Base-by-base conservation (phyloP, 2,888 invertebrate genomes). In the Himalopsyche japonica region DNA sequence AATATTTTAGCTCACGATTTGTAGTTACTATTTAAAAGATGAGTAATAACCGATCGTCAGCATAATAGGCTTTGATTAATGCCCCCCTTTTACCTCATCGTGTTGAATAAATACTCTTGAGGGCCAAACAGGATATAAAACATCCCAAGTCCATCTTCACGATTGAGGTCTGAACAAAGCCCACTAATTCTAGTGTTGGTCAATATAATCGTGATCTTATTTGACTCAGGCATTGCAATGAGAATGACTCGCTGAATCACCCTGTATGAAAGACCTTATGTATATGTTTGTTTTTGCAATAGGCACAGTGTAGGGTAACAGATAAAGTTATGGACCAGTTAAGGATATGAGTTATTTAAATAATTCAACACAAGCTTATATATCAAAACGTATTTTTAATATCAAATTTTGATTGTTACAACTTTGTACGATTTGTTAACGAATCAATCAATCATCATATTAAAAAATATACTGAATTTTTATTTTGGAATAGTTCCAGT, bases 41-140 rank as follows among this genome's bases (percentile, higher is more conserved):
- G 43, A 43, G 70, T 12, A 70, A 30, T 70, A 27, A 70, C 30
- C 27, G 70, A 24, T 70, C 27, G 30, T 4, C 70, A 12, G 30
- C 30, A 70, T 70, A 70, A 70, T 70, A 70, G 15, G 27, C 30
- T 30, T 70, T 70, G 70, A 70, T 70, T 70, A 70, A 70, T 70
- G 30, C 70, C 30, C 70, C 15, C 70, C 70, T 30, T 70, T 70
- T 70, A 70, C 70, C 70, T 70, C 70, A 70, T 70, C 70, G 70
- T 70, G 70, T 70, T 70, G 70, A 70, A 70, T 70, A 70, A 70
- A 70, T 70, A 70, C 70, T 70, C 70, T 70, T 70, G 70, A 70
- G 70, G 70, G 70, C 70, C 70, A 70, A 70, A 70, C 70, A 70
- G 70, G 70, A 27, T 70, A 70, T 70, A 30, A 70, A 70, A 10